Evolutionary conservation across 2,888 invertebrate species (phyloP).

Genomic region (Drosophila ezoana): DNA sequence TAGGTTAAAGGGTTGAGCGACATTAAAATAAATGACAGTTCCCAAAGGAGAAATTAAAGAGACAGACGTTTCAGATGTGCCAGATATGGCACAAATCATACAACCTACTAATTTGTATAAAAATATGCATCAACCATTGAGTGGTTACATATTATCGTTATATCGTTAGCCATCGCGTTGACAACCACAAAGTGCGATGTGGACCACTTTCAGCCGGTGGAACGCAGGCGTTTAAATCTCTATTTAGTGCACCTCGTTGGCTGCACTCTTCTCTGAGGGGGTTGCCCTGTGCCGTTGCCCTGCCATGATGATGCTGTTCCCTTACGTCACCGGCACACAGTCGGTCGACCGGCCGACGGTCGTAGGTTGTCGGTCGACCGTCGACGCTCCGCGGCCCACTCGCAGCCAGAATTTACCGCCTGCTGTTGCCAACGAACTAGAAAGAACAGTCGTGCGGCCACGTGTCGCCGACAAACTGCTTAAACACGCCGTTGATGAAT

Average conservation of each 20-base stretch:
- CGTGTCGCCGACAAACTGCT: constrained; percentile 78
- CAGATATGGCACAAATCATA: background rate
- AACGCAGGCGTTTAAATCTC: constrained; percentile 78
- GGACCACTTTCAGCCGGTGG: constrained; percentile 49
- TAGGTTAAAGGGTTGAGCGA: constrained; percentile 28
- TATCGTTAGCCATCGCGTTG: constrained; percentile 43
- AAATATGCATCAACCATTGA: constrained; percentile 20
- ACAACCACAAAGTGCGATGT: constrained; percentile 44
- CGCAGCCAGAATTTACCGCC: constrained; percentile 52
- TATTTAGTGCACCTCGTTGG: constrained; percentile 78
- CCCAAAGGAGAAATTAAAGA: constrained; percentile 41
- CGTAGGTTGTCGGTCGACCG: background rate
- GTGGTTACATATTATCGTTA: constrained; percentile 8
- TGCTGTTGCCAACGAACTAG: constrained; percentile 74
- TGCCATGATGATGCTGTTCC: constrained; percentile 18
- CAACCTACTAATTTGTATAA: constrained; percentile 2
- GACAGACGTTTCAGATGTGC: constrained; percentile 4
- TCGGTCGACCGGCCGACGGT: constrained; percentile 5
- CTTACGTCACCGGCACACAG: constrained; percentile 64
- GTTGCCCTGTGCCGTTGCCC: constrained; percentile 25
- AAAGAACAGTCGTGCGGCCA: constrained; percentile 70
- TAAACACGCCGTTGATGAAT: constrained; percentile 77
- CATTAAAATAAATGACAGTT: constrained; percentile 25
- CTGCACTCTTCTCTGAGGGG: constrained; percentile 20
- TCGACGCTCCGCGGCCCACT: constrained; percentile 24